Base-by-base conservation (phyloP, 2,888 invertebrate genomes). In the Napeogenes inachia region DNA sequence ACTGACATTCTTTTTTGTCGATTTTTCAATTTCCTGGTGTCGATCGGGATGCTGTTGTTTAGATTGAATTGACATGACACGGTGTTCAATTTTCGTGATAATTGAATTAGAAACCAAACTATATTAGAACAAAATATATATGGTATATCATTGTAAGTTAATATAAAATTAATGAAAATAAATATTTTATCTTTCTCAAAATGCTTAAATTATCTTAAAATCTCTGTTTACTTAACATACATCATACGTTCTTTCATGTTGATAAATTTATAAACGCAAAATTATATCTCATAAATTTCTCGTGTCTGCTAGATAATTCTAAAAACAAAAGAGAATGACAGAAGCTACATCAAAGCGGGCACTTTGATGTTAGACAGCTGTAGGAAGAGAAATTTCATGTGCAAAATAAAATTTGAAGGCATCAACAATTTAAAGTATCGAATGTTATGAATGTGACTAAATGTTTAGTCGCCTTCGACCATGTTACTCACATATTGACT, bases 381-480 rank as follows among this genome's bases (percentile, higher is more conserved):
- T 59, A 35, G 45, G 32, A 59, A 45, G 60, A 55, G 21, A 61
- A 63, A 61, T 61, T 61, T 63, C 57, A 53, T 53, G 53, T 58
- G 50, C 61, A 59, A 63, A 59, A 66, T 61, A 53, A 56, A 47
- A 55, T 60, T 62, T 60, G 59, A 42, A 54, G 59, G 45, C 54
- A 30, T 35, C 21, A 61, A 53, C 59, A 50, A 54, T 64, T 57
- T 42, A 59, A 54, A 54, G 59, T 54, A 58, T 59, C 45, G 35
- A 33, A 50, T 50, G 30, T 64, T 59, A 64, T 61, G 54, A 54
- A 58, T 8, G 30, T 30, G 30, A 50, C 8, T 50, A 30, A 50
- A 30, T 50, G 30, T 6, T 30, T 50, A 50, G 5, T 12, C 30
- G 30, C 30, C 6, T 4, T 50, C 30, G 30, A 10, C 42, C 42